phyloP scores from a whole-genome alignment of 1,140 invertebrate genomes.

The Diachasmimorpha longicaudata region DNA sequence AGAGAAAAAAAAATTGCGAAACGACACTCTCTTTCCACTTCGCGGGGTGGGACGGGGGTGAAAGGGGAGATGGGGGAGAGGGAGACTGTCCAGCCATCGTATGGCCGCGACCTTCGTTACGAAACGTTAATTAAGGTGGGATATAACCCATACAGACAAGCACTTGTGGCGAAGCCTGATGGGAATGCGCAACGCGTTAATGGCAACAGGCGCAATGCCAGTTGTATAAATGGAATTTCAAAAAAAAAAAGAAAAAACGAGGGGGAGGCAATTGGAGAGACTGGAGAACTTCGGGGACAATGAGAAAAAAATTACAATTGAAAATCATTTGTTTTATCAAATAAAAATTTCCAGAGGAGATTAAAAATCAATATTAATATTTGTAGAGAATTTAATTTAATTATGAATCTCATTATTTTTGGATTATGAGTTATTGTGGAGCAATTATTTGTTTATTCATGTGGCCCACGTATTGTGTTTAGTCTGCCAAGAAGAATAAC shows the following conservation, averaged over 20 bases:
- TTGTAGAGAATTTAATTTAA: too few relatives aligned
- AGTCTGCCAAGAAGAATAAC: not conserved
- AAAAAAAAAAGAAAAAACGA: too few relatives aligned
- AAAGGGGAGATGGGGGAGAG: too few relatives aligned
- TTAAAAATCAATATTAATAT: too few relatives aligned
- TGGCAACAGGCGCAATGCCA: constrained; percentile 5
- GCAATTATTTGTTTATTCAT: too few relatives aligned
- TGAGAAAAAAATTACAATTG: constrained; percentile 1
- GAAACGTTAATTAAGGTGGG: constrained; percentile 59
- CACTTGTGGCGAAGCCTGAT: not conserved
- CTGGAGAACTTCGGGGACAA: constrained; percentile 32
- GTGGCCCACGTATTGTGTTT: not conserved
- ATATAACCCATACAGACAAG: constrained; percentile 4
- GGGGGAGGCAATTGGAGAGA: constrained; percentile 17
- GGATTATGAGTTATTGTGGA: too few relatives aligned
- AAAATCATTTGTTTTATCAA: too few relatives aligned
- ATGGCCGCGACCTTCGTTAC: constrained; percentile 39
- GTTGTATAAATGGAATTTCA: constrained; percentile 17
- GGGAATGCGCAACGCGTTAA: constrained; percentile 13
- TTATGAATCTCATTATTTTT: too few relatives aligned
- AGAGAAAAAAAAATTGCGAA: not conserved
- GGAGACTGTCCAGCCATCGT: constrained; percentile 41
- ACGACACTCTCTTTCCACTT: constrained; percentile 16
- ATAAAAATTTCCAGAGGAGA: too few relatives aligned
- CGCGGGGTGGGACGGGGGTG: not conserved